Evolutionary conservation across 1,140 invertebrate species (phyloP).

Genomic region (Ladona fulva): DNA sequence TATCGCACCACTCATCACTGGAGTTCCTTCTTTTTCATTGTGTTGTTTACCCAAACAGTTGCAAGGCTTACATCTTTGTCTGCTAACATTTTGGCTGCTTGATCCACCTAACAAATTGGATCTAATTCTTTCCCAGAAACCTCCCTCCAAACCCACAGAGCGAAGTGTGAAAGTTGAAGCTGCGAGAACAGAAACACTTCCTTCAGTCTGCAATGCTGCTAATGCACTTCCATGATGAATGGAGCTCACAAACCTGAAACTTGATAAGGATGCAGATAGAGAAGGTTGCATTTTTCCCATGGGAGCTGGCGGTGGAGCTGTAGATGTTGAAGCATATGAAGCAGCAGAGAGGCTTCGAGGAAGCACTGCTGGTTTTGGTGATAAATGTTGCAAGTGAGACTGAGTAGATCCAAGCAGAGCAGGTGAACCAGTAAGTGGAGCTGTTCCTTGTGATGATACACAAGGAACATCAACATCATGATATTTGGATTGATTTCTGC

Average conservation of each 20-base stretch:
- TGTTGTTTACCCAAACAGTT: not conserved
- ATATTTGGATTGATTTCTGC: constrained; percentile 13
- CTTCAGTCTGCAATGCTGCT: constrained; percentile 62
- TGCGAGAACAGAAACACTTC: constrained; percentile 32
- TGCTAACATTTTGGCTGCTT: not conserved
- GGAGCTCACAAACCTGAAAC: constrained; percentile 61
- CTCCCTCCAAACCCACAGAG: constrained; percentile 36
- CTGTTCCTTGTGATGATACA: not conserved
- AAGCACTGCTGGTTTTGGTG: not conserved
- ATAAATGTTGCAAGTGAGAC: not conserved
- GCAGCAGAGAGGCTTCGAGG: not conserved
- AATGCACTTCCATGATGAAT: constrained; percentile 73
- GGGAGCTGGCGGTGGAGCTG: not conserved
- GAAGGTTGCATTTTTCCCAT: not conserved
- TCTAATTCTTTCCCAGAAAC: not conserved
- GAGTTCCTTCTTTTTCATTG: not conserved
- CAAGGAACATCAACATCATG: not conserved
- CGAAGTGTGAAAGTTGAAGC: constrained; percentile 66
- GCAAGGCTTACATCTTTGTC: constrained; percentile 36
- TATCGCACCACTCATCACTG: not conserved
- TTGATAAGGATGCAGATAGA: not conserved
- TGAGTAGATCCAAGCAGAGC: not conserved
- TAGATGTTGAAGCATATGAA: not conserved
- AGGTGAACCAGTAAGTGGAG: not conserved
- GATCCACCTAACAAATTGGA: not conserved